phyloP scores from a whole-genome alignment of 2,888 invertebrate genomes.

The Zele albiditarsus region DNA sequence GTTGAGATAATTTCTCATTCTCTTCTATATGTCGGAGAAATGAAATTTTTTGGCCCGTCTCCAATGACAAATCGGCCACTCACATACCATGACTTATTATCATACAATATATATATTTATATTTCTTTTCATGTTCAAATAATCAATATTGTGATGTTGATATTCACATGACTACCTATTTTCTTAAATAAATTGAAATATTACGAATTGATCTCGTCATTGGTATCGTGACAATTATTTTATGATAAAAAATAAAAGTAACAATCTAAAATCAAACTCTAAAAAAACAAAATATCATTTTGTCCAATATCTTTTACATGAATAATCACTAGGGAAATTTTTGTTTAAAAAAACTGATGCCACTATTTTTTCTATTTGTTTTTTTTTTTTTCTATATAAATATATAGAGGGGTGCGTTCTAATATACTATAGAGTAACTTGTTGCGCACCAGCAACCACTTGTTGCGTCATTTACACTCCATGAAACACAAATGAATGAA shows the following conservation, averaged over 20 bases:
- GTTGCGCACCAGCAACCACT: slow-evolving; percentile 66
- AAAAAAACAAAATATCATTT: no score
- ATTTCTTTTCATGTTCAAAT: not conserved
- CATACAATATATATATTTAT: not conserved
- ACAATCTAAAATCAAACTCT: no score
- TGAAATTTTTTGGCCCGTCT: slow-evolving; percentile 9
- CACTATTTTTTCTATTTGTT: no score
- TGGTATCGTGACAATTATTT: no score
- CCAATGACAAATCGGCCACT: slow-evolving; percentile 24
- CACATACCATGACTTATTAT: not conserved
- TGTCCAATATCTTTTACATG: no score
- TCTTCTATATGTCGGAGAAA: not conserved
- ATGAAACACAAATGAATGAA: slow-evolving; percentile 58
- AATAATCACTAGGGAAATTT: no score
- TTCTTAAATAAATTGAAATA: no score
- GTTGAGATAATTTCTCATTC: slow-evolving; percentile 38
- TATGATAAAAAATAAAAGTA: no score
- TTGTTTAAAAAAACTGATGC: no score
- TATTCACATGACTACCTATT: no score
- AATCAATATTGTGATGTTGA: not conserved
- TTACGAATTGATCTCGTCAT: no score
- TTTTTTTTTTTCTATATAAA: not conserved
- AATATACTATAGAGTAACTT: slow-evolving; percentile 58
- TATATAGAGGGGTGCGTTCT: not conserved
- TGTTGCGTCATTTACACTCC: slow-evolving; percentile 68